phyloP scores from a whole-genome alignment of 2,113 vertebrate genomes.

The Thamnaconus septentrionalis region DNA sequence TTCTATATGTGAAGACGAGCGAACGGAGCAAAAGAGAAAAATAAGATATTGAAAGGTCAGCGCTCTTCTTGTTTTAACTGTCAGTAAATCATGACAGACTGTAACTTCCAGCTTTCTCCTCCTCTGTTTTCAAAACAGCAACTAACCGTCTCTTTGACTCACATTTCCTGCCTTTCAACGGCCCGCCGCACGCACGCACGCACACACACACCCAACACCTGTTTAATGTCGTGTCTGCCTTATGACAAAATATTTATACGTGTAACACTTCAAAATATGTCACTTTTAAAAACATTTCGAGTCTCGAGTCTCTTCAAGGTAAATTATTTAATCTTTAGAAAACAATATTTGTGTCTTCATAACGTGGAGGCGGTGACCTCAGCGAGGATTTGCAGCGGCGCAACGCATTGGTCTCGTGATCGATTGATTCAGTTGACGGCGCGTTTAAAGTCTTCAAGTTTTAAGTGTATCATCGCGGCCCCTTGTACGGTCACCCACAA shows the following conservation, averaged over 20 bases:
- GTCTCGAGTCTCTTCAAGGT: too few species aligned
- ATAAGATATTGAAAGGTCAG: neutral
- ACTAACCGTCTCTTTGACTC: slow-evolving; percentile 50
- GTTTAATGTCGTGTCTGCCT: slow-evolving; percentile 9
- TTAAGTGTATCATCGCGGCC: slow-evolving; percentile 19
- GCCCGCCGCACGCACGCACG: slow-evolving; percentile 1
- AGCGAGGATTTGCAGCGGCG: too few species aligned
- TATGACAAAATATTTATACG: neutral
- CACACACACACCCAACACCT: neutral
- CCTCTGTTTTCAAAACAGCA: slow-evolving; percentile 62
- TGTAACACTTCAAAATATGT: too few species aligned
- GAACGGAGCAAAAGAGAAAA: neutral
- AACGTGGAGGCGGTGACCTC: too few species aligned
- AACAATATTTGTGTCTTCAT: too few species aligned
- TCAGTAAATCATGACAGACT: slow-evolving; percentile 32
- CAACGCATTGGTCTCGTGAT: too few species aligned
- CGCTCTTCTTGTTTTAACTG: slow-evolving; percentile 16
- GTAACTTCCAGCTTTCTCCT: slow-evolving; percentile 55
- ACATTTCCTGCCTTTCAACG: slow-evolving; percentile 58
- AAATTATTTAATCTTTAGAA: too few species aligned
- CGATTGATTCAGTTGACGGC: too few species aligned
- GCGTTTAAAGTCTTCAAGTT: neutral
- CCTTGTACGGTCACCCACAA: slow-evolving; percentile 1
- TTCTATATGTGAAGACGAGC: neutral
- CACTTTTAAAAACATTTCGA: too few species aligned